Evolutionary conservation across 2,888 invertebrate genomes (phyloP), one percentile per base, ranked within the genome.

Genomic region (Lumbricus terrestris): DNA sequence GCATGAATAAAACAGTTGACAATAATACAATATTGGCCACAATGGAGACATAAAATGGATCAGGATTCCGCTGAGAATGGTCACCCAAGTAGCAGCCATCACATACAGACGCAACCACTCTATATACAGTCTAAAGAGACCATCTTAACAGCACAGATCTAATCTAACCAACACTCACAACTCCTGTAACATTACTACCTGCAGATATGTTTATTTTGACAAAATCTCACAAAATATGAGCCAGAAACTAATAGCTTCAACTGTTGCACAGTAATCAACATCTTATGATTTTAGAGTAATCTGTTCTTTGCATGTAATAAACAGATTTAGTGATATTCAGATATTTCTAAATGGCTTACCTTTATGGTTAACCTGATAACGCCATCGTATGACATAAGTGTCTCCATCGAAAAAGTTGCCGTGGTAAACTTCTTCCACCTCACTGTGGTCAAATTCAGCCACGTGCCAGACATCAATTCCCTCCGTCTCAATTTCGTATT

Each of bases 371-470:
- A 98, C 97, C 93, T 97, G 97, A 94, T 98, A 98, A 94, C 97
- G 97, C 98, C 98, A 98, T 91, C 97, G 96, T 47, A 98, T 96
- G 89, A 98, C 98, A 93, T 98, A 98, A 93, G 98, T 98, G 93
- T 98, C 98, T 0, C 96, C 97, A 0, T 97, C 96, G 94, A 97
- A 97, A 95, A 98, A 98, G 93, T 98, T 98, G 0, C 97, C 97
- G 88, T 97, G 95, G 89, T 96, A 96, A 15, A 96, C 95, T 33
- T 96, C 95, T 1, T 96, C 95, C 20, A 98, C 95, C 93, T 96
- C 96, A 90, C 96, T 96, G 93, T 97, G 97, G 90, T 97, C 97
- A 94, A 97, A 97, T 94, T 98, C 98, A 91, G 97, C 96, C 88
- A 98, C 97, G 91, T 97, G 97, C 98, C 98, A 98, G 92, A 97